Conservation (phyloP, 2,113 vertebrate species). For the Pelusios castaneus region DNA sequence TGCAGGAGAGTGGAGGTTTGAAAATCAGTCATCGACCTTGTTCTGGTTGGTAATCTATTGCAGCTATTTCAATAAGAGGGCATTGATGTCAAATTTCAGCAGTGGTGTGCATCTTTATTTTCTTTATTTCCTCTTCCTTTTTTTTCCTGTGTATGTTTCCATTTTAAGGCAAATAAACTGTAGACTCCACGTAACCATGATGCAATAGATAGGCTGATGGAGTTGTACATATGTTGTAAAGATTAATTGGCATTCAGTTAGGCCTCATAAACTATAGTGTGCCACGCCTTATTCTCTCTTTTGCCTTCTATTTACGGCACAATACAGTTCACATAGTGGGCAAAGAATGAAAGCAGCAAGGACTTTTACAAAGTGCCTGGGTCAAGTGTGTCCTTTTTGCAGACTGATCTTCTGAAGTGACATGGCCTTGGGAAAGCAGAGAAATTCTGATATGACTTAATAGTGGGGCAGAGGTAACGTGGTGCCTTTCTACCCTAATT, state of each 20-base stretch:
- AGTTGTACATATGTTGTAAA: constrained; percentile 22
- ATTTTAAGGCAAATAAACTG: not conserved
- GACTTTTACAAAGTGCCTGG: not conserved
- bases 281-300: not conserved
- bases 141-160: not conserved
- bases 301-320: constrained; percentile 22
- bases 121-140: constrained; percentile 16
- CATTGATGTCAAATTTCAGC: not conserved
- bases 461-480: fast-evolving
- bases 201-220: not conserved
- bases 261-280: constrained; percentile 41
- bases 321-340: not conserved
- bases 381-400: not conserved
- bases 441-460: not conserved
- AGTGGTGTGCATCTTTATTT: not conserved
- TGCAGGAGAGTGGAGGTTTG: not conserved
- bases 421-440: not conserved
- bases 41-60: constrained; percentile 16
- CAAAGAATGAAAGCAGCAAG: not conserved
- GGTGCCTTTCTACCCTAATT: constrained; percentile 13
- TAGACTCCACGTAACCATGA: not conserved
- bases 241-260: constrained; percentile 49
- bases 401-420: not conserved
- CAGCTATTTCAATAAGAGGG: constrained; percentile 28
- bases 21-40: not conserved